These are phyloP conservation scores for Aeoliscus strigatus DNA, from an alignment of 2,797 vertebrate species.

Conservation along the genomic window DNA sequence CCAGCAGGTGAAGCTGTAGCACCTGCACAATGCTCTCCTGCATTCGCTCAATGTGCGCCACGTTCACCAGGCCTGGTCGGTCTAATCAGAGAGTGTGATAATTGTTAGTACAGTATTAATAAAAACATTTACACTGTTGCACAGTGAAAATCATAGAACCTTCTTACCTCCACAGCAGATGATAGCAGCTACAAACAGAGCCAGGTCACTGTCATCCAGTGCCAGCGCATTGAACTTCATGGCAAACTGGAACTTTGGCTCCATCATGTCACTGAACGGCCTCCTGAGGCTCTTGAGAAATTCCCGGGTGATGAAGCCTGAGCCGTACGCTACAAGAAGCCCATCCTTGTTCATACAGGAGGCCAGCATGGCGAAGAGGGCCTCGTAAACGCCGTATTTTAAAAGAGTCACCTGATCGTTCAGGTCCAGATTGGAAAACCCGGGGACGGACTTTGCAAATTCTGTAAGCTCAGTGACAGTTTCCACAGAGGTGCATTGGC, in stretches of 20 bases:
- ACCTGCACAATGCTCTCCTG: slow-evolving; percentile 92
- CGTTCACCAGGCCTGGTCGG: slow-evolving; percentile 88
- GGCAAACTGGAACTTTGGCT: slow-evolving; percentile 97
- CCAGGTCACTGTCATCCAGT: slow-evolving; percentile 92
- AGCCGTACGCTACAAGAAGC: slow-evolving; percentile 88
- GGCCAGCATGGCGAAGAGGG: slow-evolving; percentile 91
- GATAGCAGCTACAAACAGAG: slow-evolving; percentile 93
- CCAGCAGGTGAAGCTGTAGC: slow-evolving; percentile 87
- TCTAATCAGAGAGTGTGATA: slow-evolving; percentile 73
- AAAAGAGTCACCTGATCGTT: slow-evolving; percentile 95
- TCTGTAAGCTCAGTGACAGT: slow-evolving; percentile 93
- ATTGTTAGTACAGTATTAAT: no score
- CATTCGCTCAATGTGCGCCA: slow-evolving; percentile 87
- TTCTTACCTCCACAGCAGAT: slow-evolving; percentile 96
- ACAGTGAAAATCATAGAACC: no score
- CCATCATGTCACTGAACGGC: slow-evolving; percentile 97
- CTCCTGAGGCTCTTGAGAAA: slow-evolving; percentile 94
- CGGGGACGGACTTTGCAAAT: slow-evolving; percentile 94
- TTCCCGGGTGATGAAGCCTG: slow-evolving; percentile 92
- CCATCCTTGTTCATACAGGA: slow-evolving; percentile 98
- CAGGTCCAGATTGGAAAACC: slow-evolving; percentile 85
- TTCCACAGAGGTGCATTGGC: slow-evolving; percentile 91
- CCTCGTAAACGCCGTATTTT: slow-evolving; percentile 94
- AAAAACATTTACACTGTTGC: no score
- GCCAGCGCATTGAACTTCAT: slow-evolving; percentile 95